These are phyloP conservation scores for Caenorhabditis macrosperma DNA, from an alignment of 2,888 invertebrate species.

Conservation along the genomic window DNA sequence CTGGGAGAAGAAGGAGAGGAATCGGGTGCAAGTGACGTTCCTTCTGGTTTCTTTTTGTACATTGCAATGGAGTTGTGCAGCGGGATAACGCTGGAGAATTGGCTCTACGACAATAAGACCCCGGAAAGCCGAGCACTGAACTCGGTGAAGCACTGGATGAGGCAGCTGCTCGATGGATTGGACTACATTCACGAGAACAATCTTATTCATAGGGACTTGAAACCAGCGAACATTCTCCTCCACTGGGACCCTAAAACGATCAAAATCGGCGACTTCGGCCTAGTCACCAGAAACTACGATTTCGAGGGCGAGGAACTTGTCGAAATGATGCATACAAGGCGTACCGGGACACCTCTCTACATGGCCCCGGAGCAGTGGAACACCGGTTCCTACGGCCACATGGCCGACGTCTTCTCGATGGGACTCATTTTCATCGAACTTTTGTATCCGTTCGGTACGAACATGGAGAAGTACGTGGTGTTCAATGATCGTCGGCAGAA, in stretches of 20 bases:
- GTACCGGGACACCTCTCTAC: constrained; percentile 12
- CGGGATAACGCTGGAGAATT: constrained; percentile 1
- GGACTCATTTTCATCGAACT: no score
- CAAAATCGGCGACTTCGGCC: constrained; percentile 23
- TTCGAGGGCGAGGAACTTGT: neutral
- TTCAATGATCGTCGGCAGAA: no score
- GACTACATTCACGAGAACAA: constrained; percentile 9
- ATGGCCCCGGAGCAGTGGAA: constrained; percentile 31
- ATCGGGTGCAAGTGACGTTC: no score
- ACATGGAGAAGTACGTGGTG: no score
- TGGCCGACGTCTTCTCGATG: constrained; percentile 15
- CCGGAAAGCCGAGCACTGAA: constrained; percentile 3
- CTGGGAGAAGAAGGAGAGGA: no score
- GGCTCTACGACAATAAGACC: neutral
- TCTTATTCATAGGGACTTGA: constrained; percentile 24
- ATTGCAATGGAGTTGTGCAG: constrained; percentile 22
- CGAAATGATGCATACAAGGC: constrained; percentile 15
- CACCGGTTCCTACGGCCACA: constrained; percentile 1
- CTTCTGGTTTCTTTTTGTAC: no score
- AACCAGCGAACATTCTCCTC: constrained; percentile 18
- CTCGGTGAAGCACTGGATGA: constrained; percentile 14
- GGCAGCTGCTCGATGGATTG: neutral
- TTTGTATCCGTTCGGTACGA: no score
- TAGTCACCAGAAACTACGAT: neutral
- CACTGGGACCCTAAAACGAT: neutral